Percentiles rank a stretch among this genome's conserved stretches.
Conservation (phyloP, 1,140 invertebrate species). For the Colletes gigas region DNA sequence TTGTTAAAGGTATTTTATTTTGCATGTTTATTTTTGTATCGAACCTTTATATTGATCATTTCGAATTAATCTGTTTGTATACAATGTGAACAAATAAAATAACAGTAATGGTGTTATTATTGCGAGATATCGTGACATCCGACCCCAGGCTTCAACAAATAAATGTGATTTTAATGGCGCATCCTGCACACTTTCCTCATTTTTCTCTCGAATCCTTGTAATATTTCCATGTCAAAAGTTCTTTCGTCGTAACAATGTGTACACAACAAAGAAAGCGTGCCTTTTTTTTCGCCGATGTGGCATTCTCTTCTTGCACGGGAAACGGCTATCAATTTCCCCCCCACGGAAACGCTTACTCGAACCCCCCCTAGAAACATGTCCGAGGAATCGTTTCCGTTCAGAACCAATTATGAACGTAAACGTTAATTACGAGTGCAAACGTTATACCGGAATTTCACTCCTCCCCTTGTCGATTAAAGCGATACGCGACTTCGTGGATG, state of each 20-base stretch:
- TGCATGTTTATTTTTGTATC: too few relatives aligned
- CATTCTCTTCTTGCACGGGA: neutral
- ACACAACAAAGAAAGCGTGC: neutral
- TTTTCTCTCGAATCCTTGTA: constrained; percentile 2
- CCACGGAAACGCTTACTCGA: neutral
- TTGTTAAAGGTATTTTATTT: too few relatives aligned
- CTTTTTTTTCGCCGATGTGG: neutral
- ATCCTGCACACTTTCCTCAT: neutral
- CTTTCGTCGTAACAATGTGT: constrained; percentile 20
- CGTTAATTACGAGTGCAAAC: neutral
- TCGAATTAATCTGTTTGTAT: too few relatives aligned
- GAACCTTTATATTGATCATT: too few relatives aligned
- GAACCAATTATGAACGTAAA: constrained; percentile 3
- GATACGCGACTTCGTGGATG: too few relatives aligned
- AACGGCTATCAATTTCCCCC: constrained; percentile 5
- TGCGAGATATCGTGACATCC: neutral
- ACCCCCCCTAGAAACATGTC: neutral
- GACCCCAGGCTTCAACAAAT: constrained; percentile 45
- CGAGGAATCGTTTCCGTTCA: neutral
- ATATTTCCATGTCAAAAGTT: constrained; percentile 41
- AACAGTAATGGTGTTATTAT: neutral
- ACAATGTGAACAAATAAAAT: too few relatives aligned
- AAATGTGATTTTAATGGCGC: constrained; percentile 57
- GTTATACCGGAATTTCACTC: too few relatives aligned
- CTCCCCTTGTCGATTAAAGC: too few relatives aligned